Evolutionary conservation across 2,113 vertebrate genomes (phyloP).

Genomic region (Elephas maximus): DNA sequence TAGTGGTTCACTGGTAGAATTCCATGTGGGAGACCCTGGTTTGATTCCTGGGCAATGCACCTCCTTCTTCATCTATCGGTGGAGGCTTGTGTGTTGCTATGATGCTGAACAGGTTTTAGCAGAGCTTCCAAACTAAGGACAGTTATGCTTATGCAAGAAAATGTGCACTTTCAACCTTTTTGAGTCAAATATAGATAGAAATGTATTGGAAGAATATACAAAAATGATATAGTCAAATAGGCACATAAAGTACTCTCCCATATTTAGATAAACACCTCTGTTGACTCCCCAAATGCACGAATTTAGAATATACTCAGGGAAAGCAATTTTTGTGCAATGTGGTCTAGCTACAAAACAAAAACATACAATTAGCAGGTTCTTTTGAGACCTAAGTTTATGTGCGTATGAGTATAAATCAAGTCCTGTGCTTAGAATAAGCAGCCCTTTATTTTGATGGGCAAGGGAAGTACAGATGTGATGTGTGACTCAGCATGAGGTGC

Average conservation of each 20-base stretch:
- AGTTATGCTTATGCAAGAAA: not conserved
- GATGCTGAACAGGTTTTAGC: no score
- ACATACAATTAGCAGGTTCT: not conserved
- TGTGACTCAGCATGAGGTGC: not conserved
- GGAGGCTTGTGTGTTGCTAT: no score
- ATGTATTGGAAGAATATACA: not conserved
- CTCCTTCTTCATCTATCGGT: no score
- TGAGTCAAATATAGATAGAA: not conserved
- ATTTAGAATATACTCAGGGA: conserved; percentile 30
- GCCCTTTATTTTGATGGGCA: not conserved
- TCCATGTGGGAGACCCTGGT: no score
- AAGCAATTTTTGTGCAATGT: conserved; percentile 19
- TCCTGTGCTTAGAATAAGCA: not conserved
- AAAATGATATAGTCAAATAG: not conserved
- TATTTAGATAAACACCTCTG: conserved; percentile 11
- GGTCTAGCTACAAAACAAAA: conserved; percentile 31
- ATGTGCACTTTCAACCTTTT: not conserved
- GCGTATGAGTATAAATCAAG: not conserved
- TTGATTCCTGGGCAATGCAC: no score
- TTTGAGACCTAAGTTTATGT: not conserved
- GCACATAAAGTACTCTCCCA: not conserved
- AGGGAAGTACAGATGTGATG: not conserved
- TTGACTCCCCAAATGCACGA: not conserved
- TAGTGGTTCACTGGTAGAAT: no score
- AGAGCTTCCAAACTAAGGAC: no score